These are phyloP conservation scores for Bolinopsis microptera DNA, from an alignment of 37 sponge, comb jelly and placozoan species.

Conservation along the genomic window DNA sequence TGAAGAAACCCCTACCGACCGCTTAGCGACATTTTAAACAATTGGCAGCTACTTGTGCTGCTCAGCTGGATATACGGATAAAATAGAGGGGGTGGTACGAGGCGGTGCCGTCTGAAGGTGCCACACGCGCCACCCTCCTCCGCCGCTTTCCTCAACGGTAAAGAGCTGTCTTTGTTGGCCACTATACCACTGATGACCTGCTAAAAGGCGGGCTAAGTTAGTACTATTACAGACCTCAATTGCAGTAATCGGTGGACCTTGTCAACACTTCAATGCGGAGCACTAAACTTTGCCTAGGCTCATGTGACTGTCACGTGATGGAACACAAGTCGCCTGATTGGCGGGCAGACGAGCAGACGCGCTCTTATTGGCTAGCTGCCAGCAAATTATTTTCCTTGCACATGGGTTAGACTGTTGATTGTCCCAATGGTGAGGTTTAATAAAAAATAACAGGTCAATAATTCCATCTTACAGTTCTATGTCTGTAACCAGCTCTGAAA, in stretches of 20 bases:
- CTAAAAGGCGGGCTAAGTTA: not conserved
- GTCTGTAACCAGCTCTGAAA: not conserved
- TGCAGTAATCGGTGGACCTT: not conserved
- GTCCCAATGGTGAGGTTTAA: not conserved
- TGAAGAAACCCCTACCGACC: not conserved
- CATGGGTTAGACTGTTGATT: not conserved
- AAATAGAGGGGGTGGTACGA: not conserved
- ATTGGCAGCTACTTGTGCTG: not conserved
- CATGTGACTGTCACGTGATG: not conserved
- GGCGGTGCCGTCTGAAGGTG: not conserved
- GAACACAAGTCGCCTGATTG: not conserved
- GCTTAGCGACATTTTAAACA: not conserved
- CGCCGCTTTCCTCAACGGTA: not conserved
- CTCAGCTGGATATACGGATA: not conserved
- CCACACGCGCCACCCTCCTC: not conserved
- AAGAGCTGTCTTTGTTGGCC: not conserved
- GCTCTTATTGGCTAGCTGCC: not conserved
- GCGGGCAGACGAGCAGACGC: not conserved
- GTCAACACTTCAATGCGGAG: not conserved
- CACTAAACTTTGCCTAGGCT: not conserved
- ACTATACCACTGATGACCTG: not conserved
- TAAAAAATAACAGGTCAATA: not conserved
- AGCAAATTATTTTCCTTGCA: not conserved
- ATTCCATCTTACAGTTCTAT: not conserved
- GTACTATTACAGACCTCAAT: not conserved